phyloP scores from a whole-genome alignment of 2,113 vertebrate species.

The Rousettus leschenaultii region DNA sequence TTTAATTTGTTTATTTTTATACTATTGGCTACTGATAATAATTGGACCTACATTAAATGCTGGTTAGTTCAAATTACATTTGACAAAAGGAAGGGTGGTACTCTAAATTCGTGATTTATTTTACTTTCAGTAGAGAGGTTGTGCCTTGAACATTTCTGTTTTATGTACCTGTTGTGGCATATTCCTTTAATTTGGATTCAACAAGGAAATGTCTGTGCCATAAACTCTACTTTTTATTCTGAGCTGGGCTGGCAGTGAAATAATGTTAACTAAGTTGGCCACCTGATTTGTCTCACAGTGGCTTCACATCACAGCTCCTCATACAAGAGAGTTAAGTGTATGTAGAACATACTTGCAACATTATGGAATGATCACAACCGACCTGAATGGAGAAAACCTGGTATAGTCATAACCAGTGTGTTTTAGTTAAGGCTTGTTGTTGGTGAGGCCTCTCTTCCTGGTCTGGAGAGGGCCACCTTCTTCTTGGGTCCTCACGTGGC shows the following conservation, averaged over 20 bases:
- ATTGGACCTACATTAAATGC: not conserved
- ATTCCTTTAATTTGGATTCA: not conserved
- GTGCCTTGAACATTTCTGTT: not conserved
- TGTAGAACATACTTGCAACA: not conserved
- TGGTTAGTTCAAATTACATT: not conserved
- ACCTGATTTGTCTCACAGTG: not conserved
- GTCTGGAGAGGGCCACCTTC: not conserved
- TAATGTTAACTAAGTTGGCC: not conserved
- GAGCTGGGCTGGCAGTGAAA: not conserved
- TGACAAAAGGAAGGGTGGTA: not conserved
- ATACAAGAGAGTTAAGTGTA: not conserved
- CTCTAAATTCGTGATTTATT: not conserved
- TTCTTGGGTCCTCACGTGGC: not conserved
- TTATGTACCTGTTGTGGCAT: not conserved
- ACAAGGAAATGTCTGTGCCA: not conserved
- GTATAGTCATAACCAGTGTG: not conserved
- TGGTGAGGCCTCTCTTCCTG: not conserved
- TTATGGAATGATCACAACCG: not conserved
- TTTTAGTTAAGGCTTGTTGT: not conserved
- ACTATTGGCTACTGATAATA: not conserved
- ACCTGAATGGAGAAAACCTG: not conserved
- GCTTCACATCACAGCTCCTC: not conserved
- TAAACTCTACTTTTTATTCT: not conserved
- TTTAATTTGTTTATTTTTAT: constrained; percentile 25
- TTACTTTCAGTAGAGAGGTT: not conserved